Base-by-base conservation (phyloP, 2,113 vertebrate species). In the Podocnemis expansa region DNA sequence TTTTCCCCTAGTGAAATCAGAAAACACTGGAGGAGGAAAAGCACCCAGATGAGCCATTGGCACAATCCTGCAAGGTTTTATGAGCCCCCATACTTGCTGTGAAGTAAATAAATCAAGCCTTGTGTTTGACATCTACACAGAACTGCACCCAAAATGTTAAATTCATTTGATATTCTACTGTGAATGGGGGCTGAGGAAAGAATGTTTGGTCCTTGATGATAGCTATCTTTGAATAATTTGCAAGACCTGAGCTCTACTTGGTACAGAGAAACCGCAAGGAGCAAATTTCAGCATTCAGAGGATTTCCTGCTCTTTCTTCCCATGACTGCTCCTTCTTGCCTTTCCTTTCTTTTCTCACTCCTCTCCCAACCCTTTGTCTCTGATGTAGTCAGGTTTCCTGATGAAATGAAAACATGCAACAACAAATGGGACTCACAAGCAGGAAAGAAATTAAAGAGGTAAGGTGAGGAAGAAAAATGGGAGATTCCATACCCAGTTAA, bases 91-190 rank as follows among this genome's bases (percentile, higher is more conserved):
- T 95, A 86, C 92, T 63, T 47, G 88, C 86, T 34, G 43, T 34
- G 43, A 49, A 82, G 86, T 89, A 97, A 93, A 93, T 91, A 79
- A 31, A 90, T 95, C 95, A 95, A 93, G 49, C 63, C 43, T 87
- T 87, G 12, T 25, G 29, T 85, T 92, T 90, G 70, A 31, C 52
- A 80, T 49, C 78, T 81, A 76, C 79, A 80, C 55, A 45, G 76
- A 87, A 70, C 41, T 67, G 75, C 89, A 34, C 16, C 51, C n/a
- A 4, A 45, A 73, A 58, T 24, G 29, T 58, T 87, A 54, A 10
- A n/a, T 88, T 95, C 51, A 43, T 85, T 55, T 91, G 88, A 47
- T 58, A 85, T 43, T 43, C 41, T 25, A 76, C 24, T 29, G 43
- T 76, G 6, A 43, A 76, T 76, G 73, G 38, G 4, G 27, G 49